Evolutionary conservation across 2,888 invertebrate species (phyloP).

Genomic region (Lasioglossum calceatum): DNA sequence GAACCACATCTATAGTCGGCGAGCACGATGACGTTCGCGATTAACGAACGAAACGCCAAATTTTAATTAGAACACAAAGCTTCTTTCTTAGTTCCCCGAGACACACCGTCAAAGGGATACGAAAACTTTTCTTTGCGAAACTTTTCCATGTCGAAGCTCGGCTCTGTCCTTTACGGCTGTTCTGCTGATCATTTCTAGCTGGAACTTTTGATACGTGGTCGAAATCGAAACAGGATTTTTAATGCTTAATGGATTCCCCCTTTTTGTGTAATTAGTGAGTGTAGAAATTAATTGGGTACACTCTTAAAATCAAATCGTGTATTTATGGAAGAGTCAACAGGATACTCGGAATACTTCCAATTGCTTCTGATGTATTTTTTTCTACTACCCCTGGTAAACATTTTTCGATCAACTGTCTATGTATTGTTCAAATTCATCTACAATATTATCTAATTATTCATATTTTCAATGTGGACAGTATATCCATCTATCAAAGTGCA

Average conservation of each 20-base stretch:
- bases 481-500: too few relatives aligned
- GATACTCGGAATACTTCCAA: too few relatives aligned
- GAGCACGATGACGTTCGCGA: not conserved
- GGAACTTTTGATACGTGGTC: not conserved
- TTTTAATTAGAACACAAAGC: constrained; percentile 17
- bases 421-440: too few relatives aligned
- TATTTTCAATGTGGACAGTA: too few relatives aligned
- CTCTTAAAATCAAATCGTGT: not conserved
- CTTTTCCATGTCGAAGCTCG: not conserved
- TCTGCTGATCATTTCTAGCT: not conserved
- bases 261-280: not conserved
- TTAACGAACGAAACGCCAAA: not conserved
- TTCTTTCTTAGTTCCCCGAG: not conserved
- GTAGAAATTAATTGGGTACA: not conserved
- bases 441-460: too few relatives aligned
- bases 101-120: constrained; percentile 1
- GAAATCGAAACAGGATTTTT: not conserved
- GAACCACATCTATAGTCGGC: not conserved
- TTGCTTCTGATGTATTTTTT: too few relatives aligned
- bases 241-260: not conserved
- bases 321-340: not conserved
- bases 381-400: too few relatives aligned
- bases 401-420: too few relatives aligned
- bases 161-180: not conserved
- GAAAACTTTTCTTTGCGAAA: not conserved